Evolutionary conservation across 2,888 invertebrate genomes (phyloP).

Genomic region (Eristalis intricaria): DNA sequence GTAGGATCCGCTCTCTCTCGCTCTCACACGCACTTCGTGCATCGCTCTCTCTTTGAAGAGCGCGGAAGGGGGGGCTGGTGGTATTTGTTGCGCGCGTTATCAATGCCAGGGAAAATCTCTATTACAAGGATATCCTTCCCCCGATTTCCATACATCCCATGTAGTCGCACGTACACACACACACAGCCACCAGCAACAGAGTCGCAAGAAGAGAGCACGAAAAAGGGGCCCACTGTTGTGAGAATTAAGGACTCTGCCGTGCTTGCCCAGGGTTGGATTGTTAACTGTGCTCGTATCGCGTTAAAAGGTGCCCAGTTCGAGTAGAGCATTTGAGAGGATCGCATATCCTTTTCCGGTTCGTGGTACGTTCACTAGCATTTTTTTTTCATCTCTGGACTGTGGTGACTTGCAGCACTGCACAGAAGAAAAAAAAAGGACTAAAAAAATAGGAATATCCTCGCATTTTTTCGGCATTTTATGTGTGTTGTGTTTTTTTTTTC

Average conservation of each 20-base stretch:
- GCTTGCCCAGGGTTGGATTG: conserved; percentile 68
- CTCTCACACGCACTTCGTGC: conserved; percentile 6
- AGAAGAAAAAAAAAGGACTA: conserved; percentile 3
- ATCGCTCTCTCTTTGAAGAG: background rate
- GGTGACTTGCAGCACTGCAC: conserved; percentile 18
- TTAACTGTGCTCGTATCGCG: conserved; percentile 45
- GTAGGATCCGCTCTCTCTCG: conserved; percentile 4
- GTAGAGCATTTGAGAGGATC: conserved; percentile 70
- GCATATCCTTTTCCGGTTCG: conserved; percentile 71
- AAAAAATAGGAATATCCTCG: background rate
- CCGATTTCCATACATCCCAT: conserved; percentile 33
- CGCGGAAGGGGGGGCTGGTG: background rate
- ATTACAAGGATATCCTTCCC: conserved; percentile 66
- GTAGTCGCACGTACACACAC: conserved; percentile 1
- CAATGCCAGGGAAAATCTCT: conserved; percentile 64
- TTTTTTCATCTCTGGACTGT: background rate
- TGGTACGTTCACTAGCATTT: conserved; percentile 23
- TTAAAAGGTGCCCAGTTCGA: conserved; percentile 64
- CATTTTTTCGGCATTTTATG: background rate
- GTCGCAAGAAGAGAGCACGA: conserved; percentile 27
- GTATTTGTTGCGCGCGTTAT: conserved; percentile 63
- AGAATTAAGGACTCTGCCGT: conserved; percentile 27
- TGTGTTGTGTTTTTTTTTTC: background rate
- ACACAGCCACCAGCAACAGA: background rate
- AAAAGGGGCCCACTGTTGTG: conserved; percentile 38